Conservation (phyloP, 2,113 vertebrate species). For the Amblyornis subalaris region DNA sequence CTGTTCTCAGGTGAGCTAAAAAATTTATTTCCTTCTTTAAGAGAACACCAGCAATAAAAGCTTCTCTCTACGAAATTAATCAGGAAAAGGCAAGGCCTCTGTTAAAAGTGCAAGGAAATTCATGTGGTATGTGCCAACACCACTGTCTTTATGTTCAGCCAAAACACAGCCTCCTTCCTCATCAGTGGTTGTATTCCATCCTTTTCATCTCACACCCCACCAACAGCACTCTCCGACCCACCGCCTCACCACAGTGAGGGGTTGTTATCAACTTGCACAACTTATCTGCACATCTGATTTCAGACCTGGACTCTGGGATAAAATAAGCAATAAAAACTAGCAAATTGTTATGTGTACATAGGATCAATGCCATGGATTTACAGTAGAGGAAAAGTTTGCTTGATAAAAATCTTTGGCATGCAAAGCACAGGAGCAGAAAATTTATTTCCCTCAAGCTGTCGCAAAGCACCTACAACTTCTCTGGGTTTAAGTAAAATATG, state of each 20-base stretch:
- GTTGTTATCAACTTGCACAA: not conserved
- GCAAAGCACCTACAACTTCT: not conserved
- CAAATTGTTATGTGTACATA: not conserved
- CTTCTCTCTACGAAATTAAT: not conserved
- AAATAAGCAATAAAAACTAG: not conserved
- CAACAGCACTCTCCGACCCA: not conserved
- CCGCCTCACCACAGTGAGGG: not conserved
- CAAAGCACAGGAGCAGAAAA: not conserved
- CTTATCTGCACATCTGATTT: not conserved
- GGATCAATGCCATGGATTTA: constrained; percentile 25
- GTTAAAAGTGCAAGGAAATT: not conserved
- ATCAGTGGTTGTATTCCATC: not conserved
- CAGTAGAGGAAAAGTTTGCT: constrained; percentile 31
- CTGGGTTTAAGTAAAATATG: not conserved
- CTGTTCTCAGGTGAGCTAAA: not conserved
- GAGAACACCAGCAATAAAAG: not conserved
- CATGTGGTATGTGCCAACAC: not conserved
- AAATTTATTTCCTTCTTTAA: not conserved
- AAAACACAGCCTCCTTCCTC: not conserved
- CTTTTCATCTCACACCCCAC: not conserved
- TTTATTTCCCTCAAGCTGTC: not conserved
- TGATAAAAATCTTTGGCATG: not conserved
- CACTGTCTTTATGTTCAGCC: not conserved
- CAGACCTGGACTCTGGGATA: constrained; percentile 13
- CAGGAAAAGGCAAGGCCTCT: not conserved